phyloP scores from a whole-genome alignment of 2,113 vertebrate genomes.

The Cyanocitta stelleri region DNA sequence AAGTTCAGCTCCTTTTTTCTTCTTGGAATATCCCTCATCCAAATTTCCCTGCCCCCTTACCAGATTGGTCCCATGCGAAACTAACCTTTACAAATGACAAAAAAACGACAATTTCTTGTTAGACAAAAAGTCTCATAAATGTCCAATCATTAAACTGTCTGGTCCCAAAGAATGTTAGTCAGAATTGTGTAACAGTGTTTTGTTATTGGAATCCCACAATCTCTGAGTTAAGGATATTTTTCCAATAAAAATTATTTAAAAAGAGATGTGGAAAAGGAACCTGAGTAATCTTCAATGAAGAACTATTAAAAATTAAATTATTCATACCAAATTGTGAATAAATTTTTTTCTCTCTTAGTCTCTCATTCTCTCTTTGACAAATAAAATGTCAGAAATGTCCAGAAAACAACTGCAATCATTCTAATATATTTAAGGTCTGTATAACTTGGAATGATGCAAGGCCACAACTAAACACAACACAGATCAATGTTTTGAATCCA shows the following conservation, averaged over 20 bases:
- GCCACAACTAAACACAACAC: not conserved
- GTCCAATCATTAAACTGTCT: not conserved
- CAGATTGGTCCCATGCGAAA: not conserved
- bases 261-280: not conserved
- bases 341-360: not conserved
- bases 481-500: not conserved
- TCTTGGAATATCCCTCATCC: not conserved
- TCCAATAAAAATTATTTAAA: not conserved
- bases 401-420: not conserved
- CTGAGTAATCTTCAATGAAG: not conserved
- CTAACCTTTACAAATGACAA: not conserved
- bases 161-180: not conserved
- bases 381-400: not conserved
- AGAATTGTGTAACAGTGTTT: not conserved
- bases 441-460: not conserved
- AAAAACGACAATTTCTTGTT: not conserved
- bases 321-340: not conserved
- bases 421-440: not conserved
- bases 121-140: not conserved
- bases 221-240: not conserved
- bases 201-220: not conserved
- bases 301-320: not conserved
- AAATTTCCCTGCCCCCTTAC: not conserved
- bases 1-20: not conserved
- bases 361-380: not conserved